Percentiles rank a stretch among this genome's conserved stretches.
phyloP scores from a whole-genome alignment of 2,888 invertebrate species.

The Zaprionus lineosus region DNA sequence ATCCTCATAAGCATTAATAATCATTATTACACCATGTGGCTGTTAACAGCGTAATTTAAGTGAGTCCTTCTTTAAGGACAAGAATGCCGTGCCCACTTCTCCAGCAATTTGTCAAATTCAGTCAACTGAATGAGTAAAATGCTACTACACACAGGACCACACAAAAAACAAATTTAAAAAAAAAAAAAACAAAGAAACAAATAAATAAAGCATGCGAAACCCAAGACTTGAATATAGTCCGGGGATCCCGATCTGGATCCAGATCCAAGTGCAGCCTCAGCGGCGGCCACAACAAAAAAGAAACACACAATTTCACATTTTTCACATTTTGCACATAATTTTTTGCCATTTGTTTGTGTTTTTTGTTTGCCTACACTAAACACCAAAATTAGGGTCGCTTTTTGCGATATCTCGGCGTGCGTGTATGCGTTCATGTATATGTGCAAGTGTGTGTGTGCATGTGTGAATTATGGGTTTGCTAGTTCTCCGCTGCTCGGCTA shows the following conservation, averaged over 20 bases:
- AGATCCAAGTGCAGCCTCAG: constrained; percentile 18
- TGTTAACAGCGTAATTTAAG: too few species aligned
- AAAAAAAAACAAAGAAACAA: not conserved
- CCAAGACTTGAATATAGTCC: constrained; percentile 33
- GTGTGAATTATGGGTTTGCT: constrained; percentile 52
- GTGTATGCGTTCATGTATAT: constrained; percentile 1
- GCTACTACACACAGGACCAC: constrained; percentile 6
- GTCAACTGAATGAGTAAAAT: constrained; percentile 61
- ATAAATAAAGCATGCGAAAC: not conserved
- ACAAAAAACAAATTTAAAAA: constrained; percentile 20
- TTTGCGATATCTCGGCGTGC: too few species aligned
- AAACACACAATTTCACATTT: constrained; percentile 72
- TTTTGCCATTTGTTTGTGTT: constrained; percentile 42
- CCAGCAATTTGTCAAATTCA: constrained; percentile 77
- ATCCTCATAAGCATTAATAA: constrained; percentile 70
- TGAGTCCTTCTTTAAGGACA: too few species aligned
- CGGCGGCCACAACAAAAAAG: constrained; percentile 43
- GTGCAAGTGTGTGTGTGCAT: constrained; percentile 10
- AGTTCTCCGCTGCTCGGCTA: not conserved
- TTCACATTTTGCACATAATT: constrained; percentile 65
- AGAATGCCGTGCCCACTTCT: too few species aligned
- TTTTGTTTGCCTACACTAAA: constrained; percentile 37
- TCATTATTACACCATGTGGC: constrained; percentile 59
- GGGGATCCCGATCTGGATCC: constrained; percentile 5
- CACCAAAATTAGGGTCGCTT: constrained; percentile 61